Evolutionary conservation across 2,888 invertebrate genomes (phyloP), one percentile per base, ranked within the genome.

Genomic region (Epinotia brunnichana): DNA sequence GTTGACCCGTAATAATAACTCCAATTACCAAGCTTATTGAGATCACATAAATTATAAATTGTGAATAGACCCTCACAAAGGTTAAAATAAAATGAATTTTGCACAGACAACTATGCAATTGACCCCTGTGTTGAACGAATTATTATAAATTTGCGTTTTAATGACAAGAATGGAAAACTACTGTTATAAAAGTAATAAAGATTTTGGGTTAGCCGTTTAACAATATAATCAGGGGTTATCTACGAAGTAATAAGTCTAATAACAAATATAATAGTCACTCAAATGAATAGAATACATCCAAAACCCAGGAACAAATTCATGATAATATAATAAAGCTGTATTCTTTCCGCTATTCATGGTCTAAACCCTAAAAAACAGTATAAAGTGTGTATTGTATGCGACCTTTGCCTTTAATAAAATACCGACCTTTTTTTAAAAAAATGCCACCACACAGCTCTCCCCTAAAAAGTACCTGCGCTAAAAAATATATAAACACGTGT

Each of bases 11-110:
- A 84, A 88, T 92, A 91, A 92, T 90, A 87, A 85, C 86, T 82
- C 76, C 88, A 90, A 91, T 91, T 89, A 89, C 88, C 87, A 86
- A 85, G 78, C 82, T 86, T 89, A 90, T 89, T 88, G 87, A 89
- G 89, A 90, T 87, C 87, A 87, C 89, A 91, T 90, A 91, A 90
- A 92, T 91, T 91, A 90, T 88, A 88, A 90, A 90, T 88, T 87
- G 82, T 78, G 73, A 56, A 71, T 57, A 57, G 72, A 54, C 54
- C 44, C 63, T 35, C 17, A 75, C 51, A 79, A 77, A 75, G 74
- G 63, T 62, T 71, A 17, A 69, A 77, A 79, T 71, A 17, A 69
- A 77, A 79, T 79, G 78, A 81, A 83, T 83, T 76, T 75, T 77
- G 74, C 59, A 78, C 76, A 74, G 78, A 71, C 77, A 76, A 78